Base-by-base conservation (phyloP, 30 jellyfish, hydroid and myxozoan genomes). In the Clytia hemisphaerica region DNA sequence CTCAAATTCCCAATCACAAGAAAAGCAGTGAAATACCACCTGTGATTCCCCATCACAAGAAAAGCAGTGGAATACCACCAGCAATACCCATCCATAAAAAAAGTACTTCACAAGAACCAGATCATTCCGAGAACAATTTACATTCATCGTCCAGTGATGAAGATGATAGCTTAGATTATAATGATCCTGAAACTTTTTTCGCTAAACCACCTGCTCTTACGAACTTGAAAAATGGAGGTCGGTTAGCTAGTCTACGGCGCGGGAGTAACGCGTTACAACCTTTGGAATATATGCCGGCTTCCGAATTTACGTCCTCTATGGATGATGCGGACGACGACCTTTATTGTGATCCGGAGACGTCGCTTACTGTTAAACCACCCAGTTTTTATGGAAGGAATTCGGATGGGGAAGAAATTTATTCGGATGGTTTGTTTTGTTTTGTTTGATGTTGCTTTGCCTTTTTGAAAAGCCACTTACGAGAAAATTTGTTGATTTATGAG, bases 371-470 rank as follows among this genome's bases (percentile, higher is more conserved):
- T 18, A 18, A 29, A 48, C 61, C 61, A 42, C 15, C 26, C 25
- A 65, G 21, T 65, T 15, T 16, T 2, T 2, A 34, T 19, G 2
- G n/a, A n/a, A n/a, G n/a, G n/a, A n/a, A 65, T n/a, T 27, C 29
- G 12, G 28, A 28, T 40, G 40, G 19, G 0, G 78, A 65, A 24
- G 37, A 65, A 19, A 65, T 65, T 15, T 45, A 69, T 30, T 16
- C 34, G n/a, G 75, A 69, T 69, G 81, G 75, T 45, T 29, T 29
- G 79, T 42, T 31, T 28, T 67, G 27, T 36, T 19, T 34, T 64
- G 0, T 14, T 15, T 6, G 16, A 9, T 32, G 28, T 64, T 36
- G 24, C 26, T 15, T 64, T 16, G 35, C 19, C 14, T 40, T 34
- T 35, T 37, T 14, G 18, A 0, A 53, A 53, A n/a, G 0, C 10